These are phyloP conservation scores for Trissolcus brochymenae DNA, from an alignment of 2,888 invertebrate species.

Conservation along the genomic window DNA sequence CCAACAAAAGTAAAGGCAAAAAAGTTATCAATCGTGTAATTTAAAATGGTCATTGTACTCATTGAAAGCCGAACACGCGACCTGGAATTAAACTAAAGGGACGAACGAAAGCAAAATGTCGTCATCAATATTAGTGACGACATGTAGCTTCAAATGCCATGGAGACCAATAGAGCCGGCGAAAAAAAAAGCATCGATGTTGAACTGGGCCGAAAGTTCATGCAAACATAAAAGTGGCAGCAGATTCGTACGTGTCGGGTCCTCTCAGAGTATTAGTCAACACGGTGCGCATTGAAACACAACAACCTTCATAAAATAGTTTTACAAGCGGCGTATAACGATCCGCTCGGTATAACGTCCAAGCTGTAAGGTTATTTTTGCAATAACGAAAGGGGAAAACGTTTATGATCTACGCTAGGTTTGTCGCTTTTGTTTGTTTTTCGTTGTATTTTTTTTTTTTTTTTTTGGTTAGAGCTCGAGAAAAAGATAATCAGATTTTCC, in stretches of 20 bases:
- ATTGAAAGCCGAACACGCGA: slow-evolving; percentile 25
- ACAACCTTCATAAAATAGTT: slow-evolving; percentile 55
- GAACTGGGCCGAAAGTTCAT: slow-evolving; percentile 51
- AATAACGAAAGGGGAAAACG: slow-evolving; percentile 58
- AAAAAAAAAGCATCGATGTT: slow-evolving; percentile 37
- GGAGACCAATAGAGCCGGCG: slow-evolving; percentile 43
- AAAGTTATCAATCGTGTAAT: slow-evolving; percentile 5
- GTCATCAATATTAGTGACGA: slow-evolving; percentile 45
- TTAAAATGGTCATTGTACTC: slow-evolving; percentile 12
- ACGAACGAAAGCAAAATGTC: slow-evolving; percentile 32
- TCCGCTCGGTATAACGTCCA: slow-evolving; percentile 38
- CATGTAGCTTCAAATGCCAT: slow-evolving; percentile 41
- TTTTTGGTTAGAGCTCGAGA: slow-evolving; percentile 3
- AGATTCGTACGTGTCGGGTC: slow-evolving; percentile 38
- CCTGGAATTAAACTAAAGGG: slow-evolving; percentile 40
- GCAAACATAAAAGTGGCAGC: slow-evolving; percentile 58
- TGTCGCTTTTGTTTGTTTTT: too few species aligned
- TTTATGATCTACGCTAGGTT: slow-evolving; percentile 33
- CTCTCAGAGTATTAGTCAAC: slow-evolving; percentile 39
- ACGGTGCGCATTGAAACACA: slow-evolving; percentile 42
- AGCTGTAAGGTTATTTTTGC: slow-evolving; percentile 50
- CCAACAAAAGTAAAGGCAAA: background rate
- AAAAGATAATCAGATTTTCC: too few species aligned
- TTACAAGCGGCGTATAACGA: slow-evolving; percentile 56
- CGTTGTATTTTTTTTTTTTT: slow-evolving; percentile 3